A percentile compares a stretch with the other conserved stretches of the same genome.
Conservation (phyloP, 2,113 vertebrate species). For the Melanotaenia duboulayi region DNA sequence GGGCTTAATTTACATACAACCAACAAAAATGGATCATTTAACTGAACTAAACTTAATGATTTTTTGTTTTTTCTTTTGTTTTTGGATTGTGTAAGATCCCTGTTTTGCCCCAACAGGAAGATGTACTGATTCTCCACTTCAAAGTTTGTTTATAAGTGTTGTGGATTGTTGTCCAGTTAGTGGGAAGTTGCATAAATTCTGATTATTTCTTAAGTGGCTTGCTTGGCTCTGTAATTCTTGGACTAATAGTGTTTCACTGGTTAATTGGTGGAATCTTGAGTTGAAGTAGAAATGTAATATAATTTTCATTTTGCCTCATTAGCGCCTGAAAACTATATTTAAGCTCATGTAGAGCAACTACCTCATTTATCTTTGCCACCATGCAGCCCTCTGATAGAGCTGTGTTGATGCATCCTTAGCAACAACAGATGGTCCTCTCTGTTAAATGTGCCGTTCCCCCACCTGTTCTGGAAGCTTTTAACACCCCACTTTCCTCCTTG, state of each 20-base stretch:
- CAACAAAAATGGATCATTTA: too few species aligned
- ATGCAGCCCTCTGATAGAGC: conserved; percentile 3
- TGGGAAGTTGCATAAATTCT: too few species aligned
- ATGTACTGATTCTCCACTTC: not conserved
- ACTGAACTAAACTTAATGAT: too few species aligned
- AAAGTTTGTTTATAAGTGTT: not conserved
- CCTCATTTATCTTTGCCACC: not conserved
- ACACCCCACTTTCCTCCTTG: conserved; percentile 18
- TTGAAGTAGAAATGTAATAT: not conserved
- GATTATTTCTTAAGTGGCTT: not conserved
- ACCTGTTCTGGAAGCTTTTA: conserved; percentile 35
- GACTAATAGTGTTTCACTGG: not conserved
- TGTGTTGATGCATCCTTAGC: conserved; percentile 24
- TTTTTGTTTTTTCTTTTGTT: not conserved
- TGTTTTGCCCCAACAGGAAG: not conserved
- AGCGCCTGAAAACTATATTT: not conserved
- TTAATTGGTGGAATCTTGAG: not conserved
- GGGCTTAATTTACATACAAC: too few species aligned
- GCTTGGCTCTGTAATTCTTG: not conserved
- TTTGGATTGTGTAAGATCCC: not conserved
- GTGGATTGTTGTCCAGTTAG: not conserved
- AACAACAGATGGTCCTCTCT: conserved; percentile 17
- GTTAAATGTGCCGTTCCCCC: conserved; percentile 22
- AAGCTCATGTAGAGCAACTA: conserved; percentile 5
- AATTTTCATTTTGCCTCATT: not conserved